Evolutionary conservation across 2,113 vertebrate species (phyloP), one percentile per base, ranked within the genome.

Genomic region (Tachycineta bicolor): DNA sequence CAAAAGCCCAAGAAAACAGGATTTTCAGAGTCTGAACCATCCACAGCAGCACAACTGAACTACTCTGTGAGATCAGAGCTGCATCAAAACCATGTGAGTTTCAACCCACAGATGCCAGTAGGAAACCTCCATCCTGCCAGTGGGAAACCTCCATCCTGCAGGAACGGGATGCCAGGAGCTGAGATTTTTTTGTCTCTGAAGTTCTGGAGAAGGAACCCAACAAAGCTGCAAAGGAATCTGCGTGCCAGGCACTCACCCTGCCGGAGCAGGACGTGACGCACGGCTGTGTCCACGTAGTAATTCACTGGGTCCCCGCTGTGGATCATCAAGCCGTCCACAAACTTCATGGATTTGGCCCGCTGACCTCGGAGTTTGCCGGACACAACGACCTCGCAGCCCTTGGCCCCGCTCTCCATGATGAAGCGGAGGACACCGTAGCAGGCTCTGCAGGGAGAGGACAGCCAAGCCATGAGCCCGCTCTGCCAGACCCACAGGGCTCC

Each of bases 261-360:
- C 89, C 99, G 98, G 50, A 99, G 98, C 39, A 99, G 98, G 67
- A 99, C 99, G 6, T 99, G 99, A 83, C 99, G 99, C 93, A 99
- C 99, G 0, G 99, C 99, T 4, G 99, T 99, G 96, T 99, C 99
- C 1, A 99, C 99, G 1, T 99, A 99, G 98, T 99, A 99, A 97
- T 99, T 99, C 85, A 99, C 99, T 0, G 99, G 99, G 97, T 99
- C 99, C 84, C 99, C 99, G 1, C 99, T 99, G 98, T 99, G 99
- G 98, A 99, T 99, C 99, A 99, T 99, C 98, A 99, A 94, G 21
- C 99, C 99, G 13, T 99, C 99, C 96, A 99, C 99, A 24, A 99
- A 99, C 96, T 99, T 99, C 99, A 99, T 99, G 98, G 99, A 99
- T 58, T 99, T 99, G 90, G 99, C 99, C 60, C 99, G 98, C 98